phyloP scores from a whole-genome alignment of 2,113 vertebrate genomes.

The Calyptommatus sinebrachiatus region DNA sequence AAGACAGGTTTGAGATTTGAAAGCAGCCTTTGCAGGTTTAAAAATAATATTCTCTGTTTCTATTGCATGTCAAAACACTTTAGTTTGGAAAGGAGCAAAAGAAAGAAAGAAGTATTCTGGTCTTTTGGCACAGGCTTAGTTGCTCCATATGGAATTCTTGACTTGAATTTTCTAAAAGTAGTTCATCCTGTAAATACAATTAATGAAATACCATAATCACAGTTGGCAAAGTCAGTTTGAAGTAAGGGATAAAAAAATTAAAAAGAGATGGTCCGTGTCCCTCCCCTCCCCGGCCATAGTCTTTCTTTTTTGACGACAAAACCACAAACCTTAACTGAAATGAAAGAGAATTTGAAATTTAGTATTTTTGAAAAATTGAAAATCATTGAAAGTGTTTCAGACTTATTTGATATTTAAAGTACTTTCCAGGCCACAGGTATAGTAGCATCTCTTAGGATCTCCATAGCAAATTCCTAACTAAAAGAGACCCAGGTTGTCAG shows the following conservation, averaged over 20 bases:
- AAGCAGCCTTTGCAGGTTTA: slow-evolving; percentile 25
- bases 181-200: slow-evolving; percentile 57
- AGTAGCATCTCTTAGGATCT: background rate
- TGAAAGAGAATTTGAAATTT: slow-evolving; percentile 6
- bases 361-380: background rate
- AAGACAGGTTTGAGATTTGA: slow-evolving; percentile 25
- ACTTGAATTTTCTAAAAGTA: slow-evolving; percentile 54
- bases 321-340: background rate
- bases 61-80: background rate
- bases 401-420: background rate
- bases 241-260: background rate
- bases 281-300: background rate
- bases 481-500: background rate
- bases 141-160: slow-evolving; percentile 31
- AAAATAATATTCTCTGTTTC: background rate
- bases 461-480: background rate
- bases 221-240: slow-evolving; percentile 32
- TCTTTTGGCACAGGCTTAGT: slow-evolving; percentile 50
- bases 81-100: slow-evolving; percentile 53
- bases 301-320: slow-evolving; percentile 10
- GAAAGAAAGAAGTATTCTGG: slow-evolving; percentile 5
- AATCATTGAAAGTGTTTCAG: background rate
- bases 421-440: background rate
- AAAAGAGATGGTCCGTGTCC: slow-evolving; percentile 5
- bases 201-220: slow-evolving; percentile 40